Evolutionary conservation across 2,888 invertebrate species (phyloP), one percentile per base, ranked within the genome.

Genomic region (Merodon equestris): DNA sequence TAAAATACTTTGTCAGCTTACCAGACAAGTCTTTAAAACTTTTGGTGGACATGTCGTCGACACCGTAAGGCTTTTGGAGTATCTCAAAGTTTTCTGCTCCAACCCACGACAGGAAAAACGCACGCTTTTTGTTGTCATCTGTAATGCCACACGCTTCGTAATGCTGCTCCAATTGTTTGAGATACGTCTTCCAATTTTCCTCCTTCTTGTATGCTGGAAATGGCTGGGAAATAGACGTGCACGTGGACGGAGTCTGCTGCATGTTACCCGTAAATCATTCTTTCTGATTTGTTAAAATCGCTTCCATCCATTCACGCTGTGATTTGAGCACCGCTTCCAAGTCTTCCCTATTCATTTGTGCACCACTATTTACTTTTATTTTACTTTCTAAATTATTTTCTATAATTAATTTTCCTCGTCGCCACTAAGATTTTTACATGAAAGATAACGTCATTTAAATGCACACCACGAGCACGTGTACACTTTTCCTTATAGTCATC

Each of bases 91-190:
- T 18, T 1, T 53, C 53, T 19, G 47, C 15, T 1, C 53, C 51
- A 15, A 58, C 10, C 51, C 58, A 57, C 1, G 57, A 51, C 42
- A 67, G 48, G 57, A 56, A 57, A 50, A 40, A 44, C 34, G 57
- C 51, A 17, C 15, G 45, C 15, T 13, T 45, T 15, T 14, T 4
- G 9, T 15, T 45, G 15, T 48, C 48, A 2, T 45, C 34, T 19
- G 18, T 38, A 47, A 10, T 57, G 56, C 47, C 18, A 27, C 38
- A 51, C 15, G 44, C 44, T 38, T 57, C 64, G 14, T 56, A 48
- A 56, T 72, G 36, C 13, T 71, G 58, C 38, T 70, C 70, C 47
- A 70, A 34, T 27, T 70, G 54, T 17, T 70, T 68, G 10, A 68
- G 14, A 18, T 54, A 60, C 0, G 53, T 47, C 19, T 54, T 60